Evolutionary conservation across 2,888 invertebrate genomes (phyloP), one percentile per base, ranked within the genome.

Genomic region (Cheilosia impressa): DNA sequence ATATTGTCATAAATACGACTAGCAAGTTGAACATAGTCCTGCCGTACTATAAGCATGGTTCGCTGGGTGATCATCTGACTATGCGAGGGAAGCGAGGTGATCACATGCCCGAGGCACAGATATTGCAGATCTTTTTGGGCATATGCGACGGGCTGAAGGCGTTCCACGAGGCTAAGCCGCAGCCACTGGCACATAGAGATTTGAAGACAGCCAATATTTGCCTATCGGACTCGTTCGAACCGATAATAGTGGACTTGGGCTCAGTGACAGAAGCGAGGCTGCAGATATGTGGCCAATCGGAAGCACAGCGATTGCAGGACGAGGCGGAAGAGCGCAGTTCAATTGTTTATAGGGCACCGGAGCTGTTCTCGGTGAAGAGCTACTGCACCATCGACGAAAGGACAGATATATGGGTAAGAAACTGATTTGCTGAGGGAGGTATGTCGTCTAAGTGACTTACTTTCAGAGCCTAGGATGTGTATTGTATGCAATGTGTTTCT

Each of bases 311-410:
- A 34, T 91, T 96, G 53, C 95, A 97, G 92, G 98, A 98, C 90
- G 92, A 95, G 65, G 97, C 97, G 1, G 96, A 96, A 62, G 97
- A 97, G 92, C 93, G 96, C 81, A 97, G 96, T 91, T 96, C 97
- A 27, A 97, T 98, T 95, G 95, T 97, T 3, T 98, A 97, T 90
- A 93, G 97, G 88, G 96, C 97, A 1, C 98, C 98, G 0, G 98
- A 98, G 91, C 92, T 98, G 63, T 98, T 98, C 90, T 95, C 95
- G 88, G 96, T 97, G 10, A 96, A 97, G 91, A 95, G 95, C 79
- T 95, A 96, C 89, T 95, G 96, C 89, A 94, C 95, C 88, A 94
- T 98, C 72, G 97, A 97, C 90, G 96, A 97, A 91, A 93, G 96
- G 87, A 96, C 96, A 43, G 97, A 98, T 92, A 95, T 97, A 89